Conservation (phyloP, 1,140 invertebrate genomes). For the Phocides pigmalion region DNA sequence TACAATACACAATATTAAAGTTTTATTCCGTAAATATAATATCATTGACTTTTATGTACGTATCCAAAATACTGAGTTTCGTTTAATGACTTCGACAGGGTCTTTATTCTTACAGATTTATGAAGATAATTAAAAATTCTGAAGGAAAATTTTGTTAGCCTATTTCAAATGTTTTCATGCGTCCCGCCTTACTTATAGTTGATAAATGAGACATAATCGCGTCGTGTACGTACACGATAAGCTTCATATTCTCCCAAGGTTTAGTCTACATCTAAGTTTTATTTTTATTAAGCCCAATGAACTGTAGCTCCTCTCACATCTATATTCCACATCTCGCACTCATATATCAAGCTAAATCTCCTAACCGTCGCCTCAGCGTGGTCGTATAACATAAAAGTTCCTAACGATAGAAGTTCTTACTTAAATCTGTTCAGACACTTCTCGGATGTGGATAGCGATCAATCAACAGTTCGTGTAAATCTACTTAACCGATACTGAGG, state of each 20-base stretch:
- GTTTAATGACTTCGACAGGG: too few relatives aligned
- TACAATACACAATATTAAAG: too few relatives aligned
- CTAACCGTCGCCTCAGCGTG: constrained; percentile 38
- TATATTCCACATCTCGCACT: constrained; percentile 30
- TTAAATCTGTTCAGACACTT: constrained; percentile 53
- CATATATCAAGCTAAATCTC: constrained; percentile 60
- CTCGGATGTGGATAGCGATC: constrained; percentile 51
- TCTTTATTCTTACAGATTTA: too few relatives aligned
- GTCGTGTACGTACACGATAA: too few relatives aligned
- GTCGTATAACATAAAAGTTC: constrained; percentile 59
- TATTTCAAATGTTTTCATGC: too few relatives aligned
- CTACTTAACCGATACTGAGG: constrained; percentile 36
- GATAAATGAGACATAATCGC: too few relatives aligned
- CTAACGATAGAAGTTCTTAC: constrained; percentile 63
- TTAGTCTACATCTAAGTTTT: not conserved
- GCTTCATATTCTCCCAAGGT: not conserved
- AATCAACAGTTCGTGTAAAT: constrained; percentile 45
- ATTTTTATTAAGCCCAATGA: not conserved
- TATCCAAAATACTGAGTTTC: too few relatives aligned
- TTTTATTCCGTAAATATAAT: too few relatives aligned
- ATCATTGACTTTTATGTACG: too few relatives aligned
- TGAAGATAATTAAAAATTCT: too few relatives aligned
- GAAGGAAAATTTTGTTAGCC: too few relatives aligned
- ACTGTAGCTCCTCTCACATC: constrained; percentile 5
- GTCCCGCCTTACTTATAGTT: too few relatives aligned